These are phyloP conservation scores for Pampusana beccarii DNA, from an alignment of 2,113 vertebrate species.

Conservation along the genomic window DNA sequence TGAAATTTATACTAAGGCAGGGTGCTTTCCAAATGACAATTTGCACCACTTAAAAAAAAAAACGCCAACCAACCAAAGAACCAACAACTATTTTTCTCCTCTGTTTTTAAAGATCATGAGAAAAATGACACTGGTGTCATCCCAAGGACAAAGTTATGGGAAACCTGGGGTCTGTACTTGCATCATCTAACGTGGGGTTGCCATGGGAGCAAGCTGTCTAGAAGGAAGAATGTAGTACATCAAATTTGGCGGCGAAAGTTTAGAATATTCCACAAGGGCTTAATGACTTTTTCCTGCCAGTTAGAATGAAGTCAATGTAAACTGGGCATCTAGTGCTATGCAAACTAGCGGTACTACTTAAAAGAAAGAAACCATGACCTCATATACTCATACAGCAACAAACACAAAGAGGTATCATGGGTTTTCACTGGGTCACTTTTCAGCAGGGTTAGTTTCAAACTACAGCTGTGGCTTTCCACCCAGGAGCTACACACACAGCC, in stretches of 20 bases:
- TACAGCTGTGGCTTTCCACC: not conserved
- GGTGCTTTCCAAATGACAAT: slow-evolving; percentile 39
- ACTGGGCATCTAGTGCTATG: not conserved
- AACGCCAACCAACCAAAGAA: not conserved
- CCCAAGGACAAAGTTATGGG: not conserved
- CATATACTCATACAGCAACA: not conserved
- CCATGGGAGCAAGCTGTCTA: not conserved
- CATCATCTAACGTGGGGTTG: not conserved
- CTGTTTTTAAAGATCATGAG: not conserved
- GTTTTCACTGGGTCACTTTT: not conserved
- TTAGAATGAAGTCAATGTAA: not conserved
- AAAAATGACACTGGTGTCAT: slow-evolving; percentile 27
- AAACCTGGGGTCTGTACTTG: not conserved
- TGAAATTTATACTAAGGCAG: not conserved
- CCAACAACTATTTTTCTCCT: not conserved
- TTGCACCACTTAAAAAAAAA: not conserved
- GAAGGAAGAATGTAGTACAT: slow-evolving; percentile 1
- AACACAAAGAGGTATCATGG: not conserved
- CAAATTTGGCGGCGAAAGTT: not conserved
- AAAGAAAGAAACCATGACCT: not conserved
- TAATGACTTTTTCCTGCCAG: not conserved
- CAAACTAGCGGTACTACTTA: not conserved
- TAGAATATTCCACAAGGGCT: not conserved
- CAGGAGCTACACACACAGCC: not conserved
- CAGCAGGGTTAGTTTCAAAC: not conserved